Base-by-base conservation (phyloP, 23 tunicate species). In the Ciona savignyi region DNA sequence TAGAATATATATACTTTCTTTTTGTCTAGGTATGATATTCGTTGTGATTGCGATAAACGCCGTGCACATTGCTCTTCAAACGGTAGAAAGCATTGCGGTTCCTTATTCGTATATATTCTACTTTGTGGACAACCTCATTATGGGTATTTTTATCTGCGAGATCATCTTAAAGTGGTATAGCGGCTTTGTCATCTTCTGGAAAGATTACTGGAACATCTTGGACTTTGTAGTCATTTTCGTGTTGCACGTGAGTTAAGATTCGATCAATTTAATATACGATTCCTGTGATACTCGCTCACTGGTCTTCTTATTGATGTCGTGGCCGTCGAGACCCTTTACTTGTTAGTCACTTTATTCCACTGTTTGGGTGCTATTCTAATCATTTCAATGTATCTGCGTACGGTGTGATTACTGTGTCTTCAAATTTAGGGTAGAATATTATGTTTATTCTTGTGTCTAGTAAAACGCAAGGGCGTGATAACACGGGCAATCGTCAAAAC, bases 141-240 rank as follows among this genome's bases (percentile, higher is more conserved):
- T 84, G 83, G 97, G 91, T 6, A 85, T 91, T 15, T 85, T 91
- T 33, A 81, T 85, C 27, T 72, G 86, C 31, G 97, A 91, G 71
- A 91, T 91, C 29, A 60, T 91, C 1, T 71, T 85, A 29, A 91
- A 91, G 63, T 91, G 97, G 97, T 91, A 91, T 80, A 71, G 86
- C 67, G 89, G 89, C 19, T 91, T 91, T 70, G 68, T 65, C 28
- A 71, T 85, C n/a, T 91, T 91, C 42, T 91, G 97, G 97, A 91
- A 81, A 69, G 91, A 91, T 34, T 86, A 81, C 33, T 91, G 97
- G 97, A 91, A 91, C 70, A 83, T 91, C 48, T 33, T 81, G 28
- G 97, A 91, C 62, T 91, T 91, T 33, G 63, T 79, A 3, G 80
- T 91, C 23, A 80, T 91, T 0, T 77, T 81, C 34, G 83, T 80